Conservation (phyloP, 1,140 invertebrate genomes). For the Lordiphosa collinella region DNA sequence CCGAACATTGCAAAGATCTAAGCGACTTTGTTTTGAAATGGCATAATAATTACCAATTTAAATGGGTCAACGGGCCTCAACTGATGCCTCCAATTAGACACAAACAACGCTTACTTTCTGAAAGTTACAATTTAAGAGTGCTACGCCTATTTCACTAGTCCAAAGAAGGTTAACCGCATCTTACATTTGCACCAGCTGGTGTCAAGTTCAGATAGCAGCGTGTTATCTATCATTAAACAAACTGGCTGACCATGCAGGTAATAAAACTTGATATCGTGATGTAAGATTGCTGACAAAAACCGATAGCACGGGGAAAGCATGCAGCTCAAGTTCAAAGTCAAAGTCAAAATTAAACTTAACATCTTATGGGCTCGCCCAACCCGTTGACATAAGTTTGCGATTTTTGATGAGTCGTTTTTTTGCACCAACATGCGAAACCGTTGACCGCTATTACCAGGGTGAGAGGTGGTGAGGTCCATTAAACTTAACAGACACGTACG, state of each 20-base stretch:
- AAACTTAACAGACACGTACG: constrained; percentile 44
- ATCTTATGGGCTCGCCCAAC: constrained; percentile 27
- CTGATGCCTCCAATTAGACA: constrained; percentile 11
- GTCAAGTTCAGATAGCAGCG: no score
- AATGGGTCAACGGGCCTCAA: constrained; percentile 6
- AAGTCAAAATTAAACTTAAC: constrained; percentile 31
- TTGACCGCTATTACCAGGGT: constrained; percentile 19
- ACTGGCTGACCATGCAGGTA: constrained; percentile 30
- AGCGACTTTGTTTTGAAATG: no score
- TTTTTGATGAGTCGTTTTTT: constrained; percentile 24
- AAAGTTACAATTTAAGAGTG: no score
- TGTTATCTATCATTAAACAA: constrained; percentile 6
- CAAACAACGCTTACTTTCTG: no score
- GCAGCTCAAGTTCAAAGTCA: constrained; percentile 37
- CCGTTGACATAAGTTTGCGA: no score
- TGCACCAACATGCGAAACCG: constrained; percentile 48
- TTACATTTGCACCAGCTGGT: no score
- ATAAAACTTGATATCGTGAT: not conserved
- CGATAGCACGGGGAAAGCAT: not conserved
- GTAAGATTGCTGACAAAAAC: not conserved
- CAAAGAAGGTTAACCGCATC: no score
- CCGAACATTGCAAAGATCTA: not conserved
- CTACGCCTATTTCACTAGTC: no score
- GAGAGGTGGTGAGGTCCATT: constrained; percentile 5
- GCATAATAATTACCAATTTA: constrained; percentile 1